phyloP scores from a whole-genome alignment of 2,797 vertebrate genomes.

The Zalophus californianus region DNA sequence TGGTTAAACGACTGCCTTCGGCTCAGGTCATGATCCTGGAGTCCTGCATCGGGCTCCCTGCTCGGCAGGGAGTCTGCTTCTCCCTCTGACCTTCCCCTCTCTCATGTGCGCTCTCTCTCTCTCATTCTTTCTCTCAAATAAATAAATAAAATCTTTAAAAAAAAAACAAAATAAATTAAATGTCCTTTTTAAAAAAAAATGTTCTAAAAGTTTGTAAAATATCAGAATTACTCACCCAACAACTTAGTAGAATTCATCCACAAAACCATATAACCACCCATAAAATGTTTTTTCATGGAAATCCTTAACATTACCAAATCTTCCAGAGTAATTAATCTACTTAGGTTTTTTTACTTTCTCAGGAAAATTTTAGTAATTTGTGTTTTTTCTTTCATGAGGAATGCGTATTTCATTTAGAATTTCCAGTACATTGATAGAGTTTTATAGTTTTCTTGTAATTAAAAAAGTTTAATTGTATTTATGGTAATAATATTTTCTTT shows the following conservation, averaged over 20 bases:
- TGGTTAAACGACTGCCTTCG: too few species aligned
- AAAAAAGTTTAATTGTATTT: not conserved
- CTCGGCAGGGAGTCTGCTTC: too few species aligned
- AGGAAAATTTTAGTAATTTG: conserved; percentile 17
- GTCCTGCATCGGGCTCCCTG: too few species aligned
- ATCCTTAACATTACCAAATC: conserved; percentile 23
- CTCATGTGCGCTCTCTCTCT: too few species aligned
- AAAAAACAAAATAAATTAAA: not conserved
- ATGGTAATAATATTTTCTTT: conserved; percentile 4
- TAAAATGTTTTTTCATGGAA: conserved; percentile 24
- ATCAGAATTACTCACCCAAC: not conserved
- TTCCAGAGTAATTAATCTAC: not conserved
- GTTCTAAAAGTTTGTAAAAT: conserved; percentile 32
- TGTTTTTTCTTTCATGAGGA: conserved; percentile 14
- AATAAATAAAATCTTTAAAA: too few species aligned
- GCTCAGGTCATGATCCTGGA: too few species aligned
- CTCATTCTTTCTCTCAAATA: too few species aligned
- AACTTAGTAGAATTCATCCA: not conserved
- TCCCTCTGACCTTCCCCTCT: too few species aligned
- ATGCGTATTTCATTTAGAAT: conserved; percentile 14
- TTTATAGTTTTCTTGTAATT: conserved; percentile 13
- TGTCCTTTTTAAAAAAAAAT: not conserved
- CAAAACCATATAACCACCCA: not conserved
- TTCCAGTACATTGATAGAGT: conserved; percentile 1
- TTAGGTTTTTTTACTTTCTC: conserved; percentile 6